Percentiles rank a stretch among this genome's conserved stretches.
Conservation (phyloP, 2,888 invertebrate genomes). For the Cantharis rustica region DNA sequence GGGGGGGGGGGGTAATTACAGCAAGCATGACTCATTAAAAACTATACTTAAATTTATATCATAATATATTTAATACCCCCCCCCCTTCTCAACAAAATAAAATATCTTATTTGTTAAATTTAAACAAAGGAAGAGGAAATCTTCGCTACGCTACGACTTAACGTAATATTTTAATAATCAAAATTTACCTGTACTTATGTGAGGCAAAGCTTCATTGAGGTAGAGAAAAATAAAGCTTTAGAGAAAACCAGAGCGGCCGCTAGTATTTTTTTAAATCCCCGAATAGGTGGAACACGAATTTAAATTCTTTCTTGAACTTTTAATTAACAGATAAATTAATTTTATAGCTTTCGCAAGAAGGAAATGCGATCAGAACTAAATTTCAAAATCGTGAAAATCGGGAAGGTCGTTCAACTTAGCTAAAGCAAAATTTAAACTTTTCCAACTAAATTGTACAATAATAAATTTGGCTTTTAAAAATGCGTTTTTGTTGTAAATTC, state of each 20-base stretch:
- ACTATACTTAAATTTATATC: too few species aligned
- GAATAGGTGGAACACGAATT: not conserved
- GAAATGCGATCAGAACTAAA: not conserved
- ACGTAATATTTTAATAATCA: too few species aligned
- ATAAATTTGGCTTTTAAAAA: not conserved
- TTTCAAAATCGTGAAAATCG: not conserved
- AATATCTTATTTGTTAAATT: too few species aligned
- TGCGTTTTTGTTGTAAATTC: not conserved
- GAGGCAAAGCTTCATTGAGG: too few species aligned
- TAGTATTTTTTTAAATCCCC: not conserved
- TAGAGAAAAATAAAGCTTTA: too few species aligned
- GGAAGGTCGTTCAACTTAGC: not conserved
- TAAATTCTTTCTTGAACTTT: not conserved
- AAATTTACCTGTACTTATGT: too few species aligned
- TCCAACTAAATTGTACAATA: not conserved
- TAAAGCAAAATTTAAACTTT: not conserved
- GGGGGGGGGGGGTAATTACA: too few species aligned
- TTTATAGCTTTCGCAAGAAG: not conserved
- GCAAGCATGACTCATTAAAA: too few species aligned
- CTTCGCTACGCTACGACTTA: too few species aligned
- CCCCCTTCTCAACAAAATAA: too few species aligned
- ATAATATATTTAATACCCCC: too few species aligned
- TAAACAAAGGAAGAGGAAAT: too few species aligned
- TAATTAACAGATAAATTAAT: not conserved
- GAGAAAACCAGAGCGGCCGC: not conserved